Conservation (phyloP, 1,140 invertebrate species). For the Aphelenchoides fujianensis region DNA sequence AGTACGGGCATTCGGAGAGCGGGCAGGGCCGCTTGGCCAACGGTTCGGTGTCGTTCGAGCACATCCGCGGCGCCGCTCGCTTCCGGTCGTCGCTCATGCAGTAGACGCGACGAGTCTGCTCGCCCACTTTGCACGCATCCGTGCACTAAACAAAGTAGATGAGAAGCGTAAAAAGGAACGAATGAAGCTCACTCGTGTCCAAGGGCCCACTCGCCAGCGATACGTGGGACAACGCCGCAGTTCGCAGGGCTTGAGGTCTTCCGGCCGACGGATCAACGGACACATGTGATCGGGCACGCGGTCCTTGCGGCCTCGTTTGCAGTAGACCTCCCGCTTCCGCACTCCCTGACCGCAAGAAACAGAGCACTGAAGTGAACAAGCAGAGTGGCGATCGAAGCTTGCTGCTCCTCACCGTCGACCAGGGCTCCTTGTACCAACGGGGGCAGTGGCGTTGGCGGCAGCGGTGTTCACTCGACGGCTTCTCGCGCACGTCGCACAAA, state of each 20-base stretch:
- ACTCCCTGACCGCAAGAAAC: constrained; percentile 77
- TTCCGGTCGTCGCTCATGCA: constrained; percentile 68
- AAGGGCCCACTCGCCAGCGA: constrained; percentile 67
- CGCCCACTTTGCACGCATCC: constrained; percentile 71
- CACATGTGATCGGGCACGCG: constrained; percentile 68
- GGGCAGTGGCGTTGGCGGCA: constrained; percentile 67
- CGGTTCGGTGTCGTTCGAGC: constrained; percentile 68
- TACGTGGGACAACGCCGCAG: constrained; percentile 66
- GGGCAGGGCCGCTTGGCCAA: constrained; percentile 69
- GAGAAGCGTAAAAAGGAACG: constrained; percentile 28
- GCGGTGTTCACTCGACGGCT: constrained; percentile 58
- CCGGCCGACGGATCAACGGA: constrained; percentile 25
- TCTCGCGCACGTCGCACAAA: constrained; percentile 54
- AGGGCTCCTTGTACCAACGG: constrained; percentile 69
- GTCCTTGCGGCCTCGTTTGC: constrained; percentile 68
- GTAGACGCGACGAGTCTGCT: constrained; percentile 69
- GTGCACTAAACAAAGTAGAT: constrained; percentile 68
- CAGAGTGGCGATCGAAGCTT: no score
- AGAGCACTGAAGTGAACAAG: constrained; percentile 74
- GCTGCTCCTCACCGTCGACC: constrained; percentile 70
- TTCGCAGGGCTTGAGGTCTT: constrained; percentile 62
- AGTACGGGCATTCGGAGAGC: constrained; percentile 68
- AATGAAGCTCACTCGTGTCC: constrained; percentile 69
- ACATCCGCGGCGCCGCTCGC: constrained; percentile 67
- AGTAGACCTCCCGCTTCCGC: constrained; percentile 71